phyloP scores from a whole-genome alignment of 2,888 invertebrate genomes.

The Apamea crenata region DNA sequence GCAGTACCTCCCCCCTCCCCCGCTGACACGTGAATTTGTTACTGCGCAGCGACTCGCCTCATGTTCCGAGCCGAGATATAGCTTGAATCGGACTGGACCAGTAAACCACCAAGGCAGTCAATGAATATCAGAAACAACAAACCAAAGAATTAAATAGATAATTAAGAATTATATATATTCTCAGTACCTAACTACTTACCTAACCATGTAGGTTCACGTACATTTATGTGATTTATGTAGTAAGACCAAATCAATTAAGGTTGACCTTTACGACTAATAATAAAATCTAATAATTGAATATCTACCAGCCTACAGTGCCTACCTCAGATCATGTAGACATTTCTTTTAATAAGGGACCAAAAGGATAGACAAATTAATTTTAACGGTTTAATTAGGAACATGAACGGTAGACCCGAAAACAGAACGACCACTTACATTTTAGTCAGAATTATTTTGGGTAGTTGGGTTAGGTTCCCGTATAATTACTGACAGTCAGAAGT shows the following conservation, averaged over 20 bases:
- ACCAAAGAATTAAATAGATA: background rate
- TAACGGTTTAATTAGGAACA: slow-evolving; percentile 7
- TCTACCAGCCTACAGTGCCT: background rate
- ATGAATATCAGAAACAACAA: background rate
- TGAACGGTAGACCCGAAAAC: slow-evolving; percentile 5
- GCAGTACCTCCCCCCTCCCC: no score
- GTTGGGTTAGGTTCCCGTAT: background rate
- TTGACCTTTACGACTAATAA: background rate
- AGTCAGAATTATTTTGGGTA: slow-evolving; percentile 8
- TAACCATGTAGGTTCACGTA: background rate
- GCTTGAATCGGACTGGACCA: background rate
- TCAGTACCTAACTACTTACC: background rate
- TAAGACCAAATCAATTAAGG: background rate
- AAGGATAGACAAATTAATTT: slow-evolving; percentile 2
- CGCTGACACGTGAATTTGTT: no score
- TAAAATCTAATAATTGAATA: background rate
- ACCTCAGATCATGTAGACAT: background rate
- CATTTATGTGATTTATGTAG: background rate
- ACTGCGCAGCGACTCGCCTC: no score
- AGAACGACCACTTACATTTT: slow-evolving; percentile 10
- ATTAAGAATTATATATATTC: no score
- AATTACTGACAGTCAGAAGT: background rate
- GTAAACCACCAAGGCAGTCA: background rate
- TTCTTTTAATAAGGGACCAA: background rate
- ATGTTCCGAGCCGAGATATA: no score